phyloP scores from a whole-genome alignment of 2,113 vertebrate genomes.

The Narcine bancroftii region DNA sequence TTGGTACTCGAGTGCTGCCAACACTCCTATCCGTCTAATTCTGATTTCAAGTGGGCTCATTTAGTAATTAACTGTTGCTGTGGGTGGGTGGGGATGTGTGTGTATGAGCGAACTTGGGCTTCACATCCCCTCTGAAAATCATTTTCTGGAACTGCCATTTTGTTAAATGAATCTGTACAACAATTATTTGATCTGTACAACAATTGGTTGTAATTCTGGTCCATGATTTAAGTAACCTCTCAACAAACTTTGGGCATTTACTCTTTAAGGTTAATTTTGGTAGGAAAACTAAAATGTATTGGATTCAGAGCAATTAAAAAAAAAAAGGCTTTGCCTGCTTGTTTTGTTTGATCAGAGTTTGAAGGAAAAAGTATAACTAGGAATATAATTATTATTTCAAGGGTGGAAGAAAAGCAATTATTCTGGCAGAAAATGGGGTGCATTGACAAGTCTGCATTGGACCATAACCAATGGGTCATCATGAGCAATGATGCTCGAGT shows the following conservation, averaged over 20 bases:
- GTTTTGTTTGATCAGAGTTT: background rate
- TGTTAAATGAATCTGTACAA: background rate
- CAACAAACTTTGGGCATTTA: background rate
- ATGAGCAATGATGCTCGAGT: background rate
- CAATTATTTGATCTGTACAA: background rate
- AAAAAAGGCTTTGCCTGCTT: background rate
- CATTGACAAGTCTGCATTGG: background rate
- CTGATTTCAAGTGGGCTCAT: too few species aligned
- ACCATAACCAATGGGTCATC: background rate
- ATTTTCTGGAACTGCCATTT: background rate
- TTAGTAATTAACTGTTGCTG: background rate
- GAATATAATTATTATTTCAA: background rate
- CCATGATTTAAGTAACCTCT: background rate
- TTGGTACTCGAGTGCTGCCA: too few species aligned
- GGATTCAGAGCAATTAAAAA: background rate
- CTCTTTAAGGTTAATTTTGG: background rate
- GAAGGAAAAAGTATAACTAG: background rate
- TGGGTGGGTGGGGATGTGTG: background rate
- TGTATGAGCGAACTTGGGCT: background rate
- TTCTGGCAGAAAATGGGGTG: background rate
- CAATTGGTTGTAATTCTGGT: background rate
- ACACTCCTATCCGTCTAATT: too few species aligned
- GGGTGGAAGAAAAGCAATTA: background rate
- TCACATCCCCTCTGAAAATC: background rate
- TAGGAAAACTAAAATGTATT: background rate